phyloP scores from a whole-genome alignment of 2,888 invertebrate genomes.

The Agrotis puta region DNA sequence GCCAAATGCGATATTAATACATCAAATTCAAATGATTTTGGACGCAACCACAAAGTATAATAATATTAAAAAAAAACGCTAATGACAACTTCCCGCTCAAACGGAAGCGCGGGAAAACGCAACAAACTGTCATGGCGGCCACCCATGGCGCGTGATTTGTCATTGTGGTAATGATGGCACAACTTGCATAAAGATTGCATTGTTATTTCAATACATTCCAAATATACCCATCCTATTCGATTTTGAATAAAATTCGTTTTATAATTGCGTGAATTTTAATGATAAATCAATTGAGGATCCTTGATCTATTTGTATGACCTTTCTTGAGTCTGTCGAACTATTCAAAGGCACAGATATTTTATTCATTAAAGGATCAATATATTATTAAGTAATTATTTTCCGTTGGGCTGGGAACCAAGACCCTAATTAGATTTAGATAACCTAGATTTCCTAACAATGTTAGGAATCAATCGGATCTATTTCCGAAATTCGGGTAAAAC shows the following conservation, averaged over 20 bases:
- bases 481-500: too few relatives aligned
- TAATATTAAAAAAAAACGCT: conserved; percentile 62
- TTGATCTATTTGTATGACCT: conserved; percentile 12
- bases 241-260: conserved; percentile 23
- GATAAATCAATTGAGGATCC: conserved; percentile 11
- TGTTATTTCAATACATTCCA: conserved; percentile 46
- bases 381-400: background rate
- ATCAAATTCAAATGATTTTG: conserved; percentile 36
- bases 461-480: too few relatives aligned
- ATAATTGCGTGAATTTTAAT: conserved; percentile 31
- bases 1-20: conserved; percentile 22
- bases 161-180: conserved; percentile 76
- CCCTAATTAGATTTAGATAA: too few relatives aligned
- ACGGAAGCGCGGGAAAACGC: conserved; percentile 74
- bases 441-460: too few relatives aligned
- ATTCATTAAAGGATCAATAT: background rate
- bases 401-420: background rate
- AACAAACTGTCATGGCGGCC: conserved; percentile 81
- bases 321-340: conserved; percentile 8
- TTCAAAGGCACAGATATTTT: background rate
- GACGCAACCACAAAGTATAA: conserved; percentile 37
- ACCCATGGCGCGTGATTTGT: conserved; percentile 85
- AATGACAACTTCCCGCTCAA: conserved; percentile 76
- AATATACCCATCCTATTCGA: conserved; percentile 1
- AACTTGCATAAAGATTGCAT: conserved; percentile 56